Conservation (phyloP, 2,113 vertebrate species). For the Corydoras sp. region DNA sequence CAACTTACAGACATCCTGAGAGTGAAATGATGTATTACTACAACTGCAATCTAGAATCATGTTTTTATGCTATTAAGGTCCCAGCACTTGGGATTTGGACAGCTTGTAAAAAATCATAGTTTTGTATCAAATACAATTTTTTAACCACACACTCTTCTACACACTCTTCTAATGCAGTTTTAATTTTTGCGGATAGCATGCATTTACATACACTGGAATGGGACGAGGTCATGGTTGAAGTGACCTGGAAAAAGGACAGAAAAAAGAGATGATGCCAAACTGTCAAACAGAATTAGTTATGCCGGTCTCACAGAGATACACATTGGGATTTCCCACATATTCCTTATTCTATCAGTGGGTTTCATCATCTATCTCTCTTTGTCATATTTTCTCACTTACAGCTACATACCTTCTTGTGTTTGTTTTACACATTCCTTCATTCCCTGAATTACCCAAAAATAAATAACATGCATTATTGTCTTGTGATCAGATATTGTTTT, state of each 20-base stretch:
- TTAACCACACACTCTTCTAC: neutral
- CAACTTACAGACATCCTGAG: slow-evolving; percentile 4
- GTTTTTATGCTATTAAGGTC: neutral
- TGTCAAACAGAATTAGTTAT: slow-evolving; percentile 50
- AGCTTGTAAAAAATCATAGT: neutral
- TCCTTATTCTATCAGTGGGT: neutral
- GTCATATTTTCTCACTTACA: neutral
- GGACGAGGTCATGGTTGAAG: slow-evolving; percentile 38
- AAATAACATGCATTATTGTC: too few relatives aligned
- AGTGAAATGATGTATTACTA: neutral
- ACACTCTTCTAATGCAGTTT: neutral
- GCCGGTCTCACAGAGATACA: slow-evolving; percentile 25
- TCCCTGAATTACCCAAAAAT: neutral
- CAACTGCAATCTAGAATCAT: neutral
- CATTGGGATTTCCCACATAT: neutral
- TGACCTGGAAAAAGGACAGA: slow-evolving; percentile 51
- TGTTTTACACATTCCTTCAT: slow-evolving; percentile 12
- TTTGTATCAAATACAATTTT: neutral
- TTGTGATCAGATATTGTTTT: too few relatives aligned
- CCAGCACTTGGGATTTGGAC: neutral
- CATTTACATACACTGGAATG: neutral
- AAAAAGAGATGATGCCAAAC: slow-evolving; percentile 42
- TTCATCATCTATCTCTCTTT: neutral
- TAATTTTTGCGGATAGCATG: neutral
- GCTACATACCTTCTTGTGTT: neutral